Percentiles rank a stretch among this genome's conserved stretches.
Conservation (phyloP, 2,888 invertebrate genomes). For the Epiblema foenella region DNA sequence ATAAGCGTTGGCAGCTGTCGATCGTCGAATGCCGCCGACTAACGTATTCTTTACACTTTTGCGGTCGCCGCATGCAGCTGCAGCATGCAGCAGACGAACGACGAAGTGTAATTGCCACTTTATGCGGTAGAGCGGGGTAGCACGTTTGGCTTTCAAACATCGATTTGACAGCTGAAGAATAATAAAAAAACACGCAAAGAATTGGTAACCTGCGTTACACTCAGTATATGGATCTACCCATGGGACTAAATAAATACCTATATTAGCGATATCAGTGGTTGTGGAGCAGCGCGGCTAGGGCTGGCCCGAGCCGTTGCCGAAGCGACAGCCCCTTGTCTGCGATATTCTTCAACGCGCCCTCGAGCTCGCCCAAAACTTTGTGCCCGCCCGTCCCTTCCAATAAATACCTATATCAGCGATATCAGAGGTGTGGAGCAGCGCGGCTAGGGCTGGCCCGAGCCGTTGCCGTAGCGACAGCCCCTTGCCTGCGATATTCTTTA, state of each 20-base stretch:
- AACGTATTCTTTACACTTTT: too few relatives aligned
- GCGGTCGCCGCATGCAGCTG: too few relatives aligned
- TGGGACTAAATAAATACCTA: conserved; percentile 54
- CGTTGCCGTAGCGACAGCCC: conserved; percentile 58
- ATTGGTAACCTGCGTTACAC: too few relatives aligned
- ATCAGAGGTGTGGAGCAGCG: conserved; percentile 65
- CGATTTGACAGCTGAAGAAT: too few relatives aligned
- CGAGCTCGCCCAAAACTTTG: conserved; percentile 63
- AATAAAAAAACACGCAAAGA: too few relatives aligned
- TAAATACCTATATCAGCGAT: conserved; percentile 52
- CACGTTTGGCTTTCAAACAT: too few relatives aligned
- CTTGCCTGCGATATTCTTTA: conserved; percentile 60
- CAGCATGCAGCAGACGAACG: too few relatives aligned
- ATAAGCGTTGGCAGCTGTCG: too few relatives aligned
- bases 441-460: conserved; percentile 69
- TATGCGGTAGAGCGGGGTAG: too few relatives aligned
- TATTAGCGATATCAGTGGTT: conserved; percentile 56
- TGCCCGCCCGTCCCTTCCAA: conserved; percentile 63
- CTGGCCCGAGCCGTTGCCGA: conserved; percentile 64
- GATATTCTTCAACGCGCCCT: conserved; percentile 64
- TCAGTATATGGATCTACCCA: too few relatives aligned
- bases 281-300: conserved; percentile 69
- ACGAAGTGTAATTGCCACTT: too few relatives aligned
- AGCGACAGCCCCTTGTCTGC: conserved; percentile 57
- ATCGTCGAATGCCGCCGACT: too few relatives aligned